A percentile compares a stretch with the other conserved stretches of the same genome.
phyloP scores from a whole-genome alignment of 2,797 vertebrate genomes.

The Cirrhinus mrigala region DNA sequence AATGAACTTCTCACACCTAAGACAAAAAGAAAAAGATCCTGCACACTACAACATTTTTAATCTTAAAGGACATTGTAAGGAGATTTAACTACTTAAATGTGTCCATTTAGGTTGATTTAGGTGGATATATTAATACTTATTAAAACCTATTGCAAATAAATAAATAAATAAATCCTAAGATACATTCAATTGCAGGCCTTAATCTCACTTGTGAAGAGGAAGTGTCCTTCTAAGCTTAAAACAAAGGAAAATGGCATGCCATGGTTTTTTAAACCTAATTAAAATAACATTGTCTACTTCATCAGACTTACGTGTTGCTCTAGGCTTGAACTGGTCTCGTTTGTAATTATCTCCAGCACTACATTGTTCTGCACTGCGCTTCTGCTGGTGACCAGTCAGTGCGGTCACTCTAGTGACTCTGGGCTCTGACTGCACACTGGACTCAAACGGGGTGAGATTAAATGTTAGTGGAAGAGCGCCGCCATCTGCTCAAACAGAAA shows the following conservation, averaged over 20 bases:
- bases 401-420: conserved; percentile 25
- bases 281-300: not conserved
- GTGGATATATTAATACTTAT: not conserved
- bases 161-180: no score
- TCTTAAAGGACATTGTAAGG: no score
- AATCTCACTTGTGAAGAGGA: not conserved
- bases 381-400: conserved; percentile 71
- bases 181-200: not conserved
- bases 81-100: not conserved
- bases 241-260: not conserved
- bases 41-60: not conserved
- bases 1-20: not conserved
- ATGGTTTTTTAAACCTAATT: not conserved
- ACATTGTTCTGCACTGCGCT: conserved; percentile 83
- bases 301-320: conserved; percentile 79
- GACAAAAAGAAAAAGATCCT: not conserved
- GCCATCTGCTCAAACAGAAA: conserved; percentile 75
- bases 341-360: conserved; percentile 83
- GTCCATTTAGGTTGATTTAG: not conserved
- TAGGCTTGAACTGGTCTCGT: conserved; percentile 85
- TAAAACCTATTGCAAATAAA: not conserved
- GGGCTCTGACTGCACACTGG: conserved; percentile 51
- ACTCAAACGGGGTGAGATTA: conserved; percentile 62
- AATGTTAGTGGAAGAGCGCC: conserved; percentile 74
- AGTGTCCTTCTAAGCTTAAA: not conserved